These are phyloP conservation scores for Epinotia ramella DNA, from an alignment of 2,888 invertebrate species.

Conservation along the genomic window DNA sequence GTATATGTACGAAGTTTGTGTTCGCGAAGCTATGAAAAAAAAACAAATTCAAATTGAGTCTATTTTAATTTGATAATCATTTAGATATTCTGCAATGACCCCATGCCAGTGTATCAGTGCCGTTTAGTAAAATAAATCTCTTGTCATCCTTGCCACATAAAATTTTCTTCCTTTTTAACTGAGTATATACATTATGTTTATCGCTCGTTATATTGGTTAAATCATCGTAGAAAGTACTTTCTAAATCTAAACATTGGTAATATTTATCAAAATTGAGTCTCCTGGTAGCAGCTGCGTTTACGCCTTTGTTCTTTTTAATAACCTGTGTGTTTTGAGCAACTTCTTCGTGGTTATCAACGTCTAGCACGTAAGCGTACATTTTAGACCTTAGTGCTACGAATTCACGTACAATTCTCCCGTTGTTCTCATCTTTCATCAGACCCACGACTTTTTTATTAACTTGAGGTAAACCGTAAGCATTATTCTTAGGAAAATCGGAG, in stretches of 20 bases:
- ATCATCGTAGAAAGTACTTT: conserved; percentile 25
- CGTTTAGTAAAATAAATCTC: conserved; percentile 21
- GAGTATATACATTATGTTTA: conserved; percentile 36
- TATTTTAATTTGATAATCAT: not conserved
- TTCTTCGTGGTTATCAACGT: conserved; percentile 16
- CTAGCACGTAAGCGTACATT: conserved; percentile 41
- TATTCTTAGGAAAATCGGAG: not conserved
- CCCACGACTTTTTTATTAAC: conserved; percentile 48
- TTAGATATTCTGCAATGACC: conserved; percentile 5
- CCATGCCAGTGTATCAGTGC: conserved; percentile 9
- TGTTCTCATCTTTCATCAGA: conserved; percentile 49
- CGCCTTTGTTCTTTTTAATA: conserved; percentile 8
- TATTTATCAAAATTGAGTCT: conserved; percentile 11
- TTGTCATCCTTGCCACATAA: conserved; percentile 43
- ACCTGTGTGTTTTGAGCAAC: not conserved
- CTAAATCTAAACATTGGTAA: conserved; percentile 13
- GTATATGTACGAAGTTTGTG: too few relatives aligned
- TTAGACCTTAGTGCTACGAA: conserved; percentile 32
- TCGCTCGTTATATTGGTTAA: conserved; percentile 38
- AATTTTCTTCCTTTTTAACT: conserved; percentile 35
- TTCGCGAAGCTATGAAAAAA: not conserved
- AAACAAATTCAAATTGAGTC: not conserved
- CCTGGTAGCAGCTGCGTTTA: not conserved
- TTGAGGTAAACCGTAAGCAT: conserved; percentile 21
- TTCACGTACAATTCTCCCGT: conserved; percentile 46